A percentile compares a stretch with the other conserved stretches of the same genome.
phyloP scores from a whole-genome alignment of 2,888 invertebrate species.

The Thyatira batis region DNA sequence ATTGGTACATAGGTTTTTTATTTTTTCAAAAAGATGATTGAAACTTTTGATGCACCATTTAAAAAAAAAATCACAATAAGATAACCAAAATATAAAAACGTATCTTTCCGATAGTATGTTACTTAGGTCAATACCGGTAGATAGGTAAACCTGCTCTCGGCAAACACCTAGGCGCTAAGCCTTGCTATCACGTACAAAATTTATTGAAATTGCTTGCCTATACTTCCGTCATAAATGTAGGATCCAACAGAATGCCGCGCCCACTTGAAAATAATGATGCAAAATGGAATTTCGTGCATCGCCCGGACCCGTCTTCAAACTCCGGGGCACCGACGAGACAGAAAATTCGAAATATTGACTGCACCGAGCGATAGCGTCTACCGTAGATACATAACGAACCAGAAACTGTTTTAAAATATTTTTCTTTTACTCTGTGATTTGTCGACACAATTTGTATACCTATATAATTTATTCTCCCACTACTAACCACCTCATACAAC shows the following conservation, averaged over 20 bases:
- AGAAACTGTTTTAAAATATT: neutral
- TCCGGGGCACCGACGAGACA: slow-evolving; percentile 18
- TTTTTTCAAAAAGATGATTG: no score
- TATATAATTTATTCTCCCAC: no score
- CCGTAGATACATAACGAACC: slow-evolving; percentile 7
- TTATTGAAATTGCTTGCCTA: slow-evolving; percentile 36
- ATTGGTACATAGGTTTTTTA: no score
- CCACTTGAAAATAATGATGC: slow-evolving; percentile 72
- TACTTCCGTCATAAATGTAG: slow-evolving; percentile 38
- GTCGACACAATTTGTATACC: no score
- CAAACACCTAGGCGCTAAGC: neutral
- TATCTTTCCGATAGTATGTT: no score
- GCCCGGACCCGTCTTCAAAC: slow-evolving; percentile 23
- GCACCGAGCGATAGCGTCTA: slow-evolving; percentile 15
- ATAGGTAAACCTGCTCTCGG: neutral
- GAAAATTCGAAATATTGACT: slow-evolving; percentile 56
- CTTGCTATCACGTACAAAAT: slow-evolving; percentile 12
- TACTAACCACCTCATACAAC: no score
- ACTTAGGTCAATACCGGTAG: no score
- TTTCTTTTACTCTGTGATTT: no score
- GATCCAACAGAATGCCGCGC: slow-evolving; percentile 41
- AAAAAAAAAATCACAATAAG: no score
- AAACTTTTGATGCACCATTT: no score
- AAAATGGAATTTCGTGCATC: slow-evolving; percentile 57
- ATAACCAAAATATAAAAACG: no score